Evolutionary conservation across 1,140 invertebrate species (phyloP), one percentile per base, ranked within the genome.

Genomic region (Drosophila kikkawai): DNA sequence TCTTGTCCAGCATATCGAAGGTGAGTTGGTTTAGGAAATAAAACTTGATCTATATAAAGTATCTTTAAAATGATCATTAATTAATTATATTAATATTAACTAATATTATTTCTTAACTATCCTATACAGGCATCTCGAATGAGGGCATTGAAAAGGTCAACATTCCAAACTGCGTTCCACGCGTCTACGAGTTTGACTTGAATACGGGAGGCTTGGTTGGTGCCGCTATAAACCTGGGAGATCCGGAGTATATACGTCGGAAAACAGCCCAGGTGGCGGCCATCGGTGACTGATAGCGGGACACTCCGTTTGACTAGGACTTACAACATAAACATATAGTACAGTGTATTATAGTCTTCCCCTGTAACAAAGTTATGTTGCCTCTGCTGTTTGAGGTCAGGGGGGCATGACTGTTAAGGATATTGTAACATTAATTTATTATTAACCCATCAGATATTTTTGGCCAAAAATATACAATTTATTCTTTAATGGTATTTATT

Each of bases 91-190:
- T 12, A 12, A 12, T 12, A 37, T 37, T 37, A 37, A 4, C 12
- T 3, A 17, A 13, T 4, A 26, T 15, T 15, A 57, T 48, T 50
- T 11, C 5, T 7, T 45, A 5, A 4, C 12, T 50, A 58, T 26
- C 7, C 42, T 74, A n/a, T 39, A 92, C 59, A 93, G 94, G 94
- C 17, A 93, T 96, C 68, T 93, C 93, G 32, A 95, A 96, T 76
- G 93, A 94, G 59, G 94, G 94, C 36, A 96, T 96, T 42, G 94
- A 95, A 91, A 94, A 93, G 55, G 93, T 96, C 4, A 96, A 96
- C 92, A 93, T 96, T n/a, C 96, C 96, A 8, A 96, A 96, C 74
- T 96, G 95, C 48, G 96, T 96, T 73, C 96, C 96, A 6, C 94
- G 96, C 66, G 94, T 95, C 4, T 96, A 96, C 85, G 94, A 95